Evolutionary conservation across 2,888 invertebrate species (phyloP).

Genomic region (Cybosia mesomella): DNA sequence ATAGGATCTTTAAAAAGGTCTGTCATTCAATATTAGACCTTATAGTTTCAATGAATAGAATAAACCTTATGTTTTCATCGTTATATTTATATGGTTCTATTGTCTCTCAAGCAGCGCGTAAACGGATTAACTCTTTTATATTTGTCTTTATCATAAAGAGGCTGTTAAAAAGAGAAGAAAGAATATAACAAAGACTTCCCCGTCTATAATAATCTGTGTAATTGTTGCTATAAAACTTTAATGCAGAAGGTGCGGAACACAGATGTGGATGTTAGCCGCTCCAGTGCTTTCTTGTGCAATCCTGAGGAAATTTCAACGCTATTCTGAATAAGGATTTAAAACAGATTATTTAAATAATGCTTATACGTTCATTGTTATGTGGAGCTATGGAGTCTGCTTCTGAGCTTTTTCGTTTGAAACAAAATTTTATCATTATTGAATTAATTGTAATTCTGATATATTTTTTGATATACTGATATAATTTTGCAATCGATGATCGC

Average conservation of each 20-base stretch:
- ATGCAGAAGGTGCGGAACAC: slow-evolving; percentile 57
- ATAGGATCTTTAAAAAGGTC: no score
- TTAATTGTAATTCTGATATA: no score
- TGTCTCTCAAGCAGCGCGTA: slow-evolving; percentile 38
- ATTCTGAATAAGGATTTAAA: slow-evolving; percentile 46
- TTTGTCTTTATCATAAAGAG: slow-evolving; percentile 49
- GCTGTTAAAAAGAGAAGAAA: slow-evolving; percentile 49
- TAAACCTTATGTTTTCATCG: slow-evolving; percentile 23
- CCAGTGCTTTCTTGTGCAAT: slow-evolving; percentile 43
- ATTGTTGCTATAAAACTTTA: slow-evolving; percentile 50
- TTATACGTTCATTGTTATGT: slow-evolving; percentile 45
- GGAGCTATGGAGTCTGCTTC: slow-evolving; percentile 34
- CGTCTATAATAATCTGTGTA: slow-evolving; percentile 51
- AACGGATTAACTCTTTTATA: slow-evolving; percentile 49
- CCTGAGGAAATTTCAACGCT: slow-evolving; percentile 44
- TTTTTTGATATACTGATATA: no score
- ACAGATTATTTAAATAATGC: slow-evolving; percentile 47
- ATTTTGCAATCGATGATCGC: no score
- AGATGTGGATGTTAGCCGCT: slow-evolving; percentile 52
- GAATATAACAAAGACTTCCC: slow-evolving; percentile 42
- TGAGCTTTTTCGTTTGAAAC: not conserved
- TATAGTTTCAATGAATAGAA: not conserved
- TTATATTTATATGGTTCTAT: slow-evolving; percentile 28
- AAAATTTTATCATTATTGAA: not conserved
- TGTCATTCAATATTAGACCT: no score